Evolutionary conservation across 2,888 invertebrate genomes (phyloP).

Genomic region (Lasioglossum pauxillum): DNA sequence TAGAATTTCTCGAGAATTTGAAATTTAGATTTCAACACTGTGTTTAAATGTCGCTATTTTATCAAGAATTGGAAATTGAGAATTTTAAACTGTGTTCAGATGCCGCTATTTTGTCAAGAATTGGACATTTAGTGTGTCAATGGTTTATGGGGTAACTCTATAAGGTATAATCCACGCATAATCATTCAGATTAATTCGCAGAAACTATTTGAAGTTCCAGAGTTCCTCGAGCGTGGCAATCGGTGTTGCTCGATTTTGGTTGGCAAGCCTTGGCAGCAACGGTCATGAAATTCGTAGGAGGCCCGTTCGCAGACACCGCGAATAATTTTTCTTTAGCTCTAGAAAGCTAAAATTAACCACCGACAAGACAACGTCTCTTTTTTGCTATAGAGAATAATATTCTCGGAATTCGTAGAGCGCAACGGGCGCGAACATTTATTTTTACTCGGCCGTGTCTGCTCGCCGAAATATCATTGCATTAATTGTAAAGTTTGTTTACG

Average conservation of each 20-base stretch:
- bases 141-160: not conserved
- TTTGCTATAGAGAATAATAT: slow-evolving; percentile 32
- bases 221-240: not conserved
- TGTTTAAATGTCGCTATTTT: too few species aligned
- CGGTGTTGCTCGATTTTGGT: not conserved
- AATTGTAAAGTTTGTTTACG: slow-evolving; percentile 14
- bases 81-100: too few species aligned
- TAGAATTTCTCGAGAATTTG: not conserved
- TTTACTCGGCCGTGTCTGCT: not conserved
- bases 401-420: slow-evolving; percentile 4
- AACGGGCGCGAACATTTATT: not conserved
- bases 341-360: slow-evolving; percentile 47
- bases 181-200: not conserved
- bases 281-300: slow-evolving; percentile 26
- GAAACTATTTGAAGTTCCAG: not conserved
- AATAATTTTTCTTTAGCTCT: slow-evolving; percentile 47
- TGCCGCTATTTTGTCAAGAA: not conserved
- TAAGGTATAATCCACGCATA: not conserved
- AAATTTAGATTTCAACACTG: too few species aligned
- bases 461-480: not conserved
- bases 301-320: slow-evolving; percentile 21
- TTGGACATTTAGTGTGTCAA: not conserved
- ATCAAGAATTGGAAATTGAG: not conserved
- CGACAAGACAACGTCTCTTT: slow-evolving; percentile 34
- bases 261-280: not conserved